Conservation (phyloP, 2,888 invertebrate species). For the Anthrax anthrax region DNA sequence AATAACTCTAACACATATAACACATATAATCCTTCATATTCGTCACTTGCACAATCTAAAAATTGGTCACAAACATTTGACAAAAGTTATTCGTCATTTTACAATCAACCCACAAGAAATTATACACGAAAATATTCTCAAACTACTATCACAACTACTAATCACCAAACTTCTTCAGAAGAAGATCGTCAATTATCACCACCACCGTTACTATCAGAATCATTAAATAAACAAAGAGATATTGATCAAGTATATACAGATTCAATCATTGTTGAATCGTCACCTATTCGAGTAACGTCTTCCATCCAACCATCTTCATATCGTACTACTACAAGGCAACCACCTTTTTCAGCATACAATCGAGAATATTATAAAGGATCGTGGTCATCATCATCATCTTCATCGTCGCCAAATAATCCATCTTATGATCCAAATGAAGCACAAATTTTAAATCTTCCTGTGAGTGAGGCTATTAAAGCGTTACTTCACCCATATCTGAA, state of each 20-base stretch:
- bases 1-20: too few relatives aligned
- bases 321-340: neutral
- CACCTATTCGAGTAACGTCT: neutral
- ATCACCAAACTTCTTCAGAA: slow-evolving; percentile 5
- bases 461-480: slow-evolving; percentile 26
- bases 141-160: slow-evolving; percentile 16
- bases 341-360: slow-evolving; percentile 11
- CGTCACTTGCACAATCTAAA: slow-evolving; percentile 25
- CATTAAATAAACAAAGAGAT: neutral
- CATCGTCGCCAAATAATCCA: neutral
- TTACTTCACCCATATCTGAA: slow-evolving; percentile 26
- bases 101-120: too few relatives aligned
- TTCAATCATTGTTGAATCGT: neutral
- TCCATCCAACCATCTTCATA: too few relatives aligned
- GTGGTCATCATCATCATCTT: neutral
- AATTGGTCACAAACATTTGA: neutral
- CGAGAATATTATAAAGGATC: slow-evolving; percentile 18
- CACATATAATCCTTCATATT: slow-evolving; percentile 25
- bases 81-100: too few relatives aligned
- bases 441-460: slow-evolving; percentile 9
- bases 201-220: neutral
- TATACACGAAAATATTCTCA: too few relatives aligned
- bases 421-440: neutral
- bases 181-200: neutral
- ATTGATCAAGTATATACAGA: neutral